phyloP scores from a whole-genome alignment of 2,797 vertebrate genomes.

The Babyrousa celebensis region DNA sequence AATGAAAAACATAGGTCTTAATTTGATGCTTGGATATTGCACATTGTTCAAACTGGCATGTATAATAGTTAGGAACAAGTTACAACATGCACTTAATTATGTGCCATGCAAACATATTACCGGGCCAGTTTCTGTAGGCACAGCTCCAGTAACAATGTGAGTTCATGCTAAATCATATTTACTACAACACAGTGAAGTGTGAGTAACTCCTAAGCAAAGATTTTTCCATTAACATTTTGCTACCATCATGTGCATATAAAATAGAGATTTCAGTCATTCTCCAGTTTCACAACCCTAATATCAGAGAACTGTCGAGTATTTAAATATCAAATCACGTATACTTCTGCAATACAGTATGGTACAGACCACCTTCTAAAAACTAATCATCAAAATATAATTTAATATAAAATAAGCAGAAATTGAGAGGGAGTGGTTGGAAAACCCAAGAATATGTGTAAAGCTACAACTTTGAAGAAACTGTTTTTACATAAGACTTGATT shows the following conservation, averaged over 20 bases:
- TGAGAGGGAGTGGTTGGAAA: slow-evolving; percentile 62
- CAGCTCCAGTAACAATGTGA: slow-evolving; percentile 89
- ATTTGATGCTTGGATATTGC: slow-evolving; percentile 86
- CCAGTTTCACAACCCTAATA: slow-evolving; percentile 18
- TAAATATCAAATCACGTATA: slow-evolving; percentile 37
- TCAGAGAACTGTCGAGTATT: slow-evolving; percentile 15
- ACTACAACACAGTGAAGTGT: slow-evolving; percentile 86
- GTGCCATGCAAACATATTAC: slow-evolving; percentile 88
- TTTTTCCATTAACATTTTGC: slow-evolving; percentile 66
- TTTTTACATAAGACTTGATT: slow-evolving; percentile 72
- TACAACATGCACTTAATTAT: slow-evolving; percentile 90
- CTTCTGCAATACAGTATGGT: neutral
- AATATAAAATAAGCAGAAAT: slow-evolving; percentile 55
- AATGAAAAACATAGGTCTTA: slow-evolving; percentile 83
- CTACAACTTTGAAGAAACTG: slow-evolving; percentile 53
- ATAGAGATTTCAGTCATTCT: slow-evolving; percentile 44
- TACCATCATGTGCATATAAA: neutral
- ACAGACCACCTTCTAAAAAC: slow-evolving; percentile 47
- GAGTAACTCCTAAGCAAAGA: slow-evolving; percentile 77
- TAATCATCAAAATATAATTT: slow-evolving; percentile 65
- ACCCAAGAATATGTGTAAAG: slow-evolving; percentile 11
- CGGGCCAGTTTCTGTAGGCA: slow-evolving; percentile 92
- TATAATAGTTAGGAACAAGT: slow-evolving; percentile 88
- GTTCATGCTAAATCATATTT: slow-evolving; percentile 89
- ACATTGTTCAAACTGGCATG: slow-evolving; percentile 81